A percentile compares a stretch with the other conserved stretches of the same genome.
Conservation (phyloP, 2,113 vertebrate genomes). For the Agelaius tricolor region DNA sequence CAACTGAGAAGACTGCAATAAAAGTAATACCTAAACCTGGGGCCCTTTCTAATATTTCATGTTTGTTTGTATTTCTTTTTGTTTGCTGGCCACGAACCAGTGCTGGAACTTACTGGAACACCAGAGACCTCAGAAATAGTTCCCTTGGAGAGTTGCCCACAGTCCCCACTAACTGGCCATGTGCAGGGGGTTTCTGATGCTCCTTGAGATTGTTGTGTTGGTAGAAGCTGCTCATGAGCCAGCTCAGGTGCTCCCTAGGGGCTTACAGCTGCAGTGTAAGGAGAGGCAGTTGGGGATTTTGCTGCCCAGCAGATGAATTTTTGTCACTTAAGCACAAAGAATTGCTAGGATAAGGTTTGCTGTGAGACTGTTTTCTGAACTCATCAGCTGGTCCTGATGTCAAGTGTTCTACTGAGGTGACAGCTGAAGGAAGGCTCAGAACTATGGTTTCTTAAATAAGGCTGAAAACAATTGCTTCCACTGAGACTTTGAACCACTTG, state of each 20-base stretch:
- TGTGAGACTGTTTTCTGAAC: not conserved
- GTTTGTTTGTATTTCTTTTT: not conserved
- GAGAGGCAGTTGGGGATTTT: not conserved
- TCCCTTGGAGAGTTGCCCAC: not conserved
- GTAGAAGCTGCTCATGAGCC: not conserved
- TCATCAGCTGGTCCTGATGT: not conserved
- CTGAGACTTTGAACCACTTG: not conserved
- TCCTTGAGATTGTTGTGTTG: rapidly evolving
- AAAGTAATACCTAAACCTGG: not conserved
- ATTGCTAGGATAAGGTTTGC: not conserved
- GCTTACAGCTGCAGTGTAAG: not conserved
- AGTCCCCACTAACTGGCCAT: rapidly evolving
- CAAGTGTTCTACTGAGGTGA: not conserved
- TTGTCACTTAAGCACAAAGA: not conserved
- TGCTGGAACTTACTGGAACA: not conserved
- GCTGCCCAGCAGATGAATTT: not conserved
- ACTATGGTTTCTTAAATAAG: not conserved
- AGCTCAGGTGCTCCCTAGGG: not conserved
- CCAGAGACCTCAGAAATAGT: not conserved
- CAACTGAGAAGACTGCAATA: not conserved
- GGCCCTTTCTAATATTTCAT: not conserved
- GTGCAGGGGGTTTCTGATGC: not conserved
- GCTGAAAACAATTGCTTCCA: not conserved
- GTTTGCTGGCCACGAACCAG: not conserved
- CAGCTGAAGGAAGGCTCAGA: not conserved